Conservation (phyloP, 2,888 invertebrate genomes). For the Prosapia bicincta region DNA sequence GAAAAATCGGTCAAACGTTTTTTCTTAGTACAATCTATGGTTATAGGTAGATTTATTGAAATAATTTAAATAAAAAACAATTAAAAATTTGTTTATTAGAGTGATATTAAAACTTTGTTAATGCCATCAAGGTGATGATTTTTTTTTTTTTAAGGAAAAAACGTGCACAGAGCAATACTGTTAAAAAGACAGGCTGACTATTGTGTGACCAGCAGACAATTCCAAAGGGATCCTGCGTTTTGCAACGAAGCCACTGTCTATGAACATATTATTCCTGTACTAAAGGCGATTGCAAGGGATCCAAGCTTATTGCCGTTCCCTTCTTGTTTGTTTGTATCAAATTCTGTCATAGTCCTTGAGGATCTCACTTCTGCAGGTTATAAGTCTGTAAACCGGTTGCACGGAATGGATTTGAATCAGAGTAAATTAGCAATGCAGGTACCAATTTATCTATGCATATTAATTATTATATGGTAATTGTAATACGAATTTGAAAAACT, state of each 20-base stretch:
- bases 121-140: too few species aligned
- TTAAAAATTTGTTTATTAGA: too few species aligned
- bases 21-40: too few species aligned
- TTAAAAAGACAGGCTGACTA: background rate
- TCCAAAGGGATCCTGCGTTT: conserved; percentile 36
- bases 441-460: too few species aligned
- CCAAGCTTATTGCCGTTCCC: conserved; percentile 33
- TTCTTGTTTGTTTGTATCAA: conserved; percentile 37
- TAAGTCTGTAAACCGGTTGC: conserved; percentile 36
- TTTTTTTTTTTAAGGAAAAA: background rate
- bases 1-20: too few species aligned
- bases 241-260: conserved; percentile 35
- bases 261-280: conserved; percentile 30
- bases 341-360: conserved; percentile 37
- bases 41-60: too few species aligned
- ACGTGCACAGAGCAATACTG: background rate
- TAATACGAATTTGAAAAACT: too few species aligned
- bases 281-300: conserved; percentile 16
- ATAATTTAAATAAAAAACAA: too few species aligned
- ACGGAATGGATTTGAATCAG: conserved; percentile 38
- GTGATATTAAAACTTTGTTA: too few species aligned
- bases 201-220: background rate
- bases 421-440: conserved; percentile 38
- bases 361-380: conserved; percentile 38
- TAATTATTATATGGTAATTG: too few species aligned